Evolutionary conservation across 2,113 vertebrate species (phyloP).

Genomic region (Charina bottae): DNA sequence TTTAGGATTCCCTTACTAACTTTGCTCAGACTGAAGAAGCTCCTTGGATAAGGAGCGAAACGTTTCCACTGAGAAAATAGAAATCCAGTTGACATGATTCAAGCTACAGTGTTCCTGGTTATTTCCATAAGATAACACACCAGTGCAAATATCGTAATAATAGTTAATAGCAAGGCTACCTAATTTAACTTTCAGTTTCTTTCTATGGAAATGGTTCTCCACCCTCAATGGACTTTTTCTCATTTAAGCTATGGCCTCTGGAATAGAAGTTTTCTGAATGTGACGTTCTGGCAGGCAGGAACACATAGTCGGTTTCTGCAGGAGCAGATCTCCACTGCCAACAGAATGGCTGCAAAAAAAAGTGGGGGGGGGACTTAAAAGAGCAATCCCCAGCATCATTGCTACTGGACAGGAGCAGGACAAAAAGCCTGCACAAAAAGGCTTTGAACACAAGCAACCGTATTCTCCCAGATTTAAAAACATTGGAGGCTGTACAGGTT

Average conservation of each 20-base stretch:
- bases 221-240: not conserved
- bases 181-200: slow-evolving; percentile 28
- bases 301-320: not conserved
- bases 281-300: not conserved
- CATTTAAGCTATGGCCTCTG: not conserved
- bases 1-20: too few relatives aligned
- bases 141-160: slow-evolving; percentile 34
- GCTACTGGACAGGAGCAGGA: slow-evolving; percentile 40
- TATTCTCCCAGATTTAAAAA: slow-evolving; percentile 38
- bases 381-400: slow-evolving; percentile 37
- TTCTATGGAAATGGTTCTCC: not conserved
- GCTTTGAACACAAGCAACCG: slow-evolving; percentile 34
- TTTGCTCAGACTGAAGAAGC: too few relatives aligned
- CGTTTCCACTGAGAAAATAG: too few relatives aligned
- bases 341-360: slow-evolving; percentile 13
- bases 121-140: slow-evolving; percentile 30
- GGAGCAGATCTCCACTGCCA: slow-evolving; percentile 24
- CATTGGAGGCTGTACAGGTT: not conserved
- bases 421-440: slow-evolving; percentile 47
- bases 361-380: not conserved
- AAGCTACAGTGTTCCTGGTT: slow-evolving; percentile 3
- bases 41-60: too few relatives aligned
- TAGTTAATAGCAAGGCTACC: slow-evolving; percentile 22
- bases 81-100: too few relatives aligned
- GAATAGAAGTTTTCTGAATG: slow-evolving; percentile 32